A percentile compares a stretch with the other conserved stretches of the same genome.
Evolutionary conservation across 2,888 invertebrate genomes (phyloP).

Genomic region (Pterostichus madidus): DNA sequence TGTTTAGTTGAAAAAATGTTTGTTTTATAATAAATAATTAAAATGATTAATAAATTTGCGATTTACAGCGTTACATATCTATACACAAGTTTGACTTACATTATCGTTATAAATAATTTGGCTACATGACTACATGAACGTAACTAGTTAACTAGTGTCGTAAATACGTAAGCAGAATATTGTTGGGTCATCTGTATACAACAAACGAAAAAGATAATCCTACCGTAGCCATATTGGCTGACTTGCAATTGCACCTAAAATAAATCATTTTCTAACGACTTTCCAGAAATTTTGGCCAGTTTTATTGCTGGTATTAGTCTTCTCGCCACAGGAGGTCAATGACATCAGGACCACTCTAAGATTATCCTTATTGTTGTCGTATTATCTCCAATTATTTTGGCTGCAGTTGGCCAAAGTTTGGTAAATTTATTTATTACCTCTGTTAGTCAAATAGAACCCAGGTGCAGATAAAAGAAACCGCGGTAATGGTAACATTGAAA

Average conservation of each 20-base stretch:
- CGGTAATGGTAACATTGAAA: background rate
- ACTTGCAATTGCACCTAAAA: background rate
- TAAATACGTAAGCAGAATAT: background rate
- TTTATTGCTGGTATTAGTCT: constrained; percentile 38
- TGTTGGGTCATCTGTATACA: background rate
- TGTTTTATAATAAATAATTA: no score
- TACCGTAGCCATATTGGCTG: background rate
- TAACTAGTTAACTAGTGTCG: no score
- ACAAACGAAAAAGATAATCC: background rate
- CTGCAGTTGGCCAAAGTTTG: background rate
- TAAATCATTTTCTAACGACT: constrained; percentile 24
- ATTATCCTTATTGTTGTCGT: background rate
- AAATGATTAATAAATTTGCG: no score
- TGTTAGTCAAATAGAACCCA: background rate
- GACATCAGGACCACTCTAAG: background rate
- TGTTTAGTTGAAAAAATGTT: no score
- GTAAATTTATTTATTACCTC: background rate
- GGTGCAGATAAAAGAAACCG: constrained; percentile 8
- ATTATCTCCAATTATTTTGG: constrained; percentile 12
- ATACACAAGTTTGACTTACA: no score
- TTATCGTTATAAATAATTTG: no score
- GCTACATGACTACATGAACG: no score
- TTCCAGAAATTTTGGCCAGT: background rate
- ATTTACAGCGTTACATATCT: no score
- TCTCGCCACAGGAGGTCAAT: background rate